Evolutionary conservation across 1,140 invertebrate species (phyloP), one percentile per base, ranked within the genome.

Genomic region (Lucilia cuprina): DNA sequence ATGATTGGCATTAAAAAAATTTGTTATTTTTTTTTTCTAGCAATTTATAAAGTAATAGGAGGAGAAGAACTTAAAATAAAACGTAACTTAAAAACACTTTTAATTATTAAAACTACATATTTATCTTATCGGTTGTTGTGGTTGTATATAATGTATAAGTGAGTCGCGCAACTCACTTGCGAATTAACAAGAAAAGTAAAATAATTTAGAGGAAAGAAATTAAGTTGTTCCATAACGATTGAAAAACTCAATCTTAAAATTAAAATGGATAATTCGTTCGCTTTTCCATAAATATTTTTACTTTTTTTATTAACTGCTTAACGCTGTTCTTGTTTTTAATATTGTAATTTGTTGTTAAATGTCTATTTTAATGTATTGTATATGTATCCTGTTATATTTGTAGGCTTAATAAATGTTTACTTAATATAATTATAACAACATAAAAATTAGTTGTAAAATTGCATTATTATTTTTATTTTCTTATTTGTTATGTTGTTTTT

Each of bases 371-470:
- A 30, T 55, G 50, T 55, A 41, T 14, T 55, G 50, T 13, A 83
- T 50, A 83, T 65, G 85, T 84, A 70, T 19, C 25, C 70, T 60
- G 80, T 21, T 55, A 30, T 84, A 78, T 83, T 49, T 78, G 60
- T 75, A 50, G 30, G 19, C 21, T 50, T 14, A 74, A 77, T 82
- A 84, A 30, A 82, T 83, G 19, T 70, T 70, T 70, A 70, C 65
- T 25, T 70, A 70, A 41, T 80, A 41, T 80, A 49, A 47, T 49
- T 21, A n/a, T 80, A 49, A 41, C 19, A 41, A 19, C 19, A 49
- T 49, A 49, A 21, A 49, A 21, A 49, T 17, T 49, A 49, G n/a
- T 80, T 80, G 41, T 80, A 21, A 21, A 30, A 49, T 80, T 47
- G 49, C 77, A 80, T 80, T 41, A 41, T 41, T 41, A 41, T 8